A percentile compares a stretch with the other conserved stretches of the same genome.
These are phyloP conservation scores for Frankliniella fusca DNA, from an alignment of 2,888 invertebrate genomes.

Conservation along the genomic window DNA sequence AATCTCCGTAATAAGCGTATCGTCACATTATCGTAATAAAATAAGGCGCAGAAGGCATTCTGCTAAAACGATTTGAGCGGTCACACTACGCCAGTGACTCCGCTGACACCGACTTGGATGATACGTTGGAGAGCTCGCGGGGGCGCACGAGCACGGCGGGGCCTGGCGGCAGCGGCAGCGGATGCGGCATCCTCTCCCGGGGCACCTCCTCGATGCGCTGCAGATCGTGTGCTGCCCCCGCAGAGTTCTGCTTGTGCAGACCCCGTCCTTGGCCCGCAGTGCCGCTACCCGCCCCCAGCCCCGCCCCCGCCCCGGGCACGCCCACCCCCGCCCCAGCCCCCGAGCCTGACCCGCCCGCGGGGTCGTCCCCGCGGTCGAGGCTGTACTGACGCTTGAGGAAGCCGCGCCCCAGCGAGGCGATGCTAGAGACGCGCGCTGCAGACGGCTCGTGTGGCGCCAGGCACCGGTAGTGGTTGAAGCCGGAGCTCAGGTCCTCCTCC, in stretches of 20 bases:
- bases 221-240: conserved; percentile 62
- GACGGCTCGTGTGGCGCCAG: conserved; percentile 57
- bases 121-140: not conserved
- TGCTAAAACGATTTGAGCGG: no score
- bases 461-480: conserved; percentile 71
- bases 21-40: no score
- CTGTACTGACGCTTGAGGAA: conserved; percentile 64
- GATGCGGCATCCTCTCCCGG: conserved; percentile 36
- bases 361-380: conserved; percentile 62
- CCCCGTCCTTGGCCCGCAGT: conserved; percentile 38
- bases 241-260: conserved; percentile 64
- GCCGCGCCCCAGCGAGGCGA: conserved; percentile 44
- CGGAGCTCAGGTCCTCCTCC: conserved; percentile 63
- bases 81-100: not conserved
- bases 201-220: conserved; percentile 67
- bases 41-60: no score
- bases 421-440: conserved; percentile 33
- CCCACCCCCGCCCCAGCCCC: conserved; percentile 30
- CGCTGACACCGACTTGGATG: not conserved
- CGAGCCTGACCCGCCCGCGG: conserved; percentile 44
- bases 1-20: no score
- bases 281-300: conserved; percentile 35
- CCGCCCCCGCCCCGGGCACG: conserved; percentile 43
- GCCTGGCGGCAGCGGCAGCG: not conserved
- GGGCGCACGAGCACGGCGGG: not conserved